Evolutionary conservation across 2,797 vertebrate genomes (phyloP), one percentile per base, ranked within the genome.

Genomic region (Acanthurus tractus): DNA sequence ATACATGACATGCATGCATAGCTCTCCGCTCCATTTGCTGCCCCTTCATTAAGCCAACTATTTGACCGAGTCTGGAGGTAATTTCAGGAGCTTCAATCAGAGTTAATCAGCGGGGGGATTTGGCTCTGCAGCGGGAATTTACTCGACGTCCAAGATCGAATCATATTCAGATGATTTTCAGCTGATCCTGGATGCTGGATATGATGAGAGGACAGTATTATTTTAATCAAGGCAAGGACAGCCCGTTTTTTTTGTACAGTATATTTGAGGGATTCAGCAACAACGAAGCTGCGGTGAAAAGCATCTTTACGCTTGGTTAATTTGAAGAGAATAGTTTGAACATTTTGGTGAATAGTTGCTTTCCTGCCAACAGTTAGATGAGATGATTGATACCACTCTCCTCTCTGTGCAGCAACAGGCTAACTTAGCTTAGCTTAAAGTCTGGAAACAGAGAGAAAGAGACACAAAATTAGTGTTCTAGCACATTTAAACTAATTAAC

Each of bases 11-110:
- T 82, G 75, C 76, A 40, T 62, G 74, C 83, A 80, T 79, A 70
- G 74, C 76, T 88, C 83, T 83, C 63, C 0, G 71, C 78, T 8
- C 81, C 89, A 92, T 93, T 91, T 87, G 78, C 84, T 42, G 74
- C 29, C 59, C 81, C 83, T 78, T 90, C 84, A 82, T 87, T 90
- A 85, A 75, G 49, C 45, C 72, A 81, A 76, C 70, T 79, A 85
- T 89, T 84, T 76, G 57, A 81, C 82, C 38, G 54, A 76, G 83
- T 85, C 85, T 91, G 91, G 83, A 84, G 76, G 83, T 81, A 84
- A 88, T 91, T 92, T 82, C 53, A 61, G 64, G 69, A 62, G 44
- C 65, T 63, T 85, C 82, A 85, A 70, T 89, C 75, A 79, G 56
- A 81, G 69, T 65, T 70, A 72, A 78, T 86, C 81, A 73, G 56